Evolutionary conservation across 2,113 vertebrate species (phyloP).

Genomic region (Nyctereutes procyonoides): DNA sequence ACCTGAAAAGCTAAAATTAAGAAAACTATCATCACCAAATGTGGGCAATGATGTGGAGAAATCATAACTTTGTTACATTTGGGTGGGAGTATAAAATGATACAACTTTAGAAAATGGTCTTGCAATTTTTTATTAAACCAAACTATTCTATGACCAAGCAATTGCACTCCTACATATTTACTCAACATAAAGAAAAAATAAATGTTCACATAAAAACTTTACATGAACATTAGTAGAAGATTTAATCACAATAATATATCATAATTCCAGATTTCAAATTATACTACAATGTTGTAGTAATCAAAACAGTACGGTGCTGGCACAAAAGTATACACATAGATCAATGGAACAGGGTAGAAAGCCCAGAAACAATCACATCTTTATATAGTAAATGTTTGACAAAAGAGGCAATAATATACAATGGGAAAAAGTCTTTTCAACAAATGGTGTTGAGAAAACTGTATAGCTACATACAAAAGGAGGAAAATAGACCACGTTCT

Average conservation of each 20-base stretch:
- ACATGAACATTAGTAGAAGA: not conserved
- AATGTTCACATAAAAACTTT: not conserved
- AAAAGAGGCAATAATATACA: not conserved
- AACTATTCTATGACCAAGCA: not conserved
- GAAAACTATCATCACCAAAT: slow-evolving; percentile 24
- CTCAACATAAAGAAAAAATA: slow-evolving; percentile 26
- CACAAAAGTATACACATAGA: not conserved
- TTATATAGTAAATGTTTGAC: not conserved
- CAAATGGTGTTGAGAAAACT: not conserved
- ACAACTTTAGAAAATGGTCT: slow-evolving; percentile 30
- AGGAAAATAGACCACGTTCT: not conserved
- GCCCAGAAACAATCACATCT: not conserved
- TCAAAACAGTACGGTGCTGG: not conserved
- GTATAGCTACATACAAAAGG: not conserved
- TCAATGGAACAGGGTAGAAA: not conserved
- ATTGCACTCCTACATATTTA: slow-evolving; percentile 18
- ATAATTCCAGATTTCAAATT: not conserved
- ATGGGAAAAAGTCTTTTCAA: not conserved
- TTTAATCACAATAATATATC: not conserved
- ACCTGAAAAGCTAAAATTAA: slow-evolving; percentile 24
- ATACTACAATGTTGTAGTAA: not conserved
- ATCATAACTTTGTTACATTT: not conserved
- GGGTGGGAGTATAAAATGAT: not conserved
- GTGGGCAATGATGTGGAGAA: not conserved
- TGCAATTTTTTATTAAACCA: not conserved